Evolutionary conservation across 2,888 invertebrate genomes (phyloP).

Genomic region (Ommatoiulus sabulosus): DNA sequence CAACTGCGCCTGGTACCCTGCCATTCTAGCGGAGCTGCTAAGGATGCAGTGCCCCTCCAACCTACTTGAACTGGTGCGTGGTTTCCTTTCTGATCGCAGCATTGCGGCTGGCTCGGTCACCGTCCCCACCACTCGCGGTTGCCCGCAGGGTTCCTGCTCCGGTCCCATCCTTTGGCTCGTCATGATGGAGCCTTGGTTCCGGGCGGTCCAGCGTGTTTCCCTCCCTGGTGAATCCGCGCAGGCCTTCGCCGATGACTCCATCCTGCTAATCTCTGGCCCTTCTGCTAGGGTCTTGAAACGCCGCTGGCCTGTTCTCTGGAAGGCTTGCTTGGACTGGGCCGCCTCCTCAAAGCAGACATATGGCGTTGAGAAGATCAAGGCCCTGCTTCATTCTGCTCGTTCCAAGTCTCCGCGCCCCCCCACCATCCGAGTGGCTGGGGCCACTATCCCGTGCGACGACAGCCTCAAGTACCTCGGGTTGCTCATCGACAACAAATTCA

Average conservation of each 20-base stretch:
- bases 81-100: too few relatives aligned
- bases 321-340: background rate
- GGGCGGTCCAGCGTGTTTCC: background rate
- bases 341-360: background rate
- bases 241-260: background rate
- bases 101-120: background rate
- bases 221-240: background rate
- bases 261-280: background rate
- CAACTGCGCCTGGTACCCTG: background rate
- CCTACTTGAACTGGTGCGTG: background rate
- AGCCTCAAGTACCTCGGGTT: background rate
- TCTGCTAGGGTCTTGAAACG: background rate
- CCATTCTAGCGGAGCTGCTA: background rate
- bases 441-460: background rate
- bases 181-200: background rate
- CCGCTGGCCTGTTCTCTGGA: background rate
- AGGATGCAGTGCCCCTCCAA: background rate
- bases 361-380: background rate
- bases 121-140: background rate
- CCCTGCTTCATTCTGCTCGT: background rate
- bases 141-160: conserved; percentile 1
- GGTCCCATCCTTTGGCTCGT: background rate
- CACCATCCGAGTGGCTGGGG: background rate
- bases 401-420: background rate
- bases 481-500: background rate